phyloP scores from a whole-genome alignment of 2,113 vertebrate genomes.

The Nothoprocta pentlandii region DNA sequence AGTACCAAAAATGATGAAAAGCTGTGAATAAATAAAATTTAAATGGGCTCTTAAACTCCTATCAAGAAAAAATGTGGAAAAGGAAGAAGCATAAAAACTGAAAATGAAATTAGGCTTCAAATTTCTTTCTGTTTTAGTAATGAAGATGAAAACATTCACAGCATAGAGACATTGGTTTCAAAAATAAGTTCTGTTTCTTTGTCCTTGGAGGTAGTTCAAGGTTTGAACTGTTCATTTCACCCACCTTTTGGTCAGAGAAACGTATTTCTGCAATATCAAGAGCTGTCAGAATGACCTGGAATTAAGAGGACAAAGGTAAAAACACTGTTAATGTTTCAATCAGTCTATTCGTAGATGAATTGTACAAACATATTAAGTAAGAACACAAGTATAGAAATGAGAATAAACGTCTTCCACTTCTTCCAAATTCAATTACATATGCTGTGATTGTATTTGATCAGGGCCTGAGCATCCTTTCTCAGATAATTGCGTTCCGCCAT shows the following conservation, averaged over 20 bases:
- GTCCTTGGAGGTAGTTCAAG: not conserved
- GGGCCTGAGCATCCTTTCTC: constrained; percentile 14
- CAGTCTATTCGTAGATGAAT: not conserved
- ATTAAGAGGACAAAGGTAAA: not conserved
- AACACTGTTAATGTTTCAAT: constrained; percentile 3
- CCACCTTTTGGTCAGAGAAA: not conserved
- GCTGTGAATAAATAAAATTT: not conserved
- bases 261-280: not conserved
- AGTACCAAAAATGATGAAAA: not conserved
- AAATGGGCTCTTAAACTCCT: not conserved
- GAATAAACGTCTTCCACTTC: constrained; percentile 29
- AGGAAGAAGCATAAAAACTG: not conserved
- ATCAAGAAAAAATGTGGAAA: not conserved
- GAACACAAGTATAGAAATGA: constrained; percentile 7
- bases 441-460: constrained; percentile 45
- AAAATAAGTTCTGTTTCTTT: not conserved
- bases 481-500: constrained; percentile 28
- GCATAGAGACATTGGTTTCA: not conserved
- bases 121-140: constrained; percentile 4
- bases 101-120: constrained; percentile 2
- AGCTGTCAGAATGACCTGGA: constrained; percentile 10
- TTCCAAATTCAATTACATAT: constrained; percentile 24
- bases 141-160: constrained; percentile 24
- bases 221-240: constrained; percentile 9
- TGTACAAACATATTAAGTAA: constrained; percentile 11